These are phyloP conservation scores for Xiphorhynchus erythropygius DNA, from an alignment of 2,797 vertebrate species.

Conservation along the genomic window DNA sequence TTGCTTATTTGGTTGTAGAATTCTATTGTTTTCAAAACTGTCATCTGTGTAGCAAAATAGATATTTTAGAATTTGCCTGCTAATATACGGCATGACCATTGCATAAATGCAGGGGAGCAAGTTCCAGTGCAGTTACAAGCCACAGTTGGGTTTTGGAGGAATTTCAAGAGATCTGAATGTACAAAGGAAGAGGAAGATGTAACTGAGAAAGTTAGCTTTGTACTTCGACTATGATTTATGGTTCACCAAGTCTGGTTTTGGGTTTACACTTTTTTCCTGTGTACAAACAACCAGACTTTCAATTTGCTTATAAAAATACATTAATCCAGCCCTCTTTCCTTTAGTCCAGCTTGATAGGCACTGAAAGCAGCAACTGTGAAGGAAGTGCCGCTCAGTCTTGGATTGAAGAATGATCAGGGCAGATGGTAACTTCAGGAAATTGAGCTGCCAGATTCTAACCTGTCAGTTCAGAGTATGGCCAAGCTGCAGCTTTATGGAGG, in stretches of 20 bases:
- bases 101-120: neutral
- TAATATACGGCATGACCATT: neutral
- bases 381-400: neutral
- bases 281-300: neutral
- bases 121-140: neutral
- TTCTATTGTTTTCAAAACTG: neutral
- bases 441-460: constrained; percentile 23
- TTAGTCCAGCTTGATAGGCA: neutral
- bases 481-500: constrained; percentile 31
- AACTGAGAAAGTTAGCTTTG: neutral
- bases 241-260: neutral
- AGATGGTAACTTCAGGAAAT: constrained; percentile 10
- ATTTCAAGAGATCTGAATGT: neutral
- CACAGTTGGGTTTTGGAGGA: neutral
- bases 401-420: neutral
- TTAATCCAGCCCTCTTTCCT: neutral
- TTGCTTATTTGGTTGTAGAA: neutral
- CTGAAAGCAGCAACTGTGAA: neutral
- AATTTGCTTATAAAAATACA: neutral
- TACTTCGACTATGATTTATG: neutral
- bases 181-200: neutral
- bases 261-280: neutral
- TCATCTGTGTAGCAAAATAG: neutral
- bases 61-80: neutral
- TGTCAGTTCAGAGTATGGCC: constrained; percentile 26